phyloP scores from a whole-genome alignment of 1,140 invertebrate genomes.

The Papilio machaon region DNA sequence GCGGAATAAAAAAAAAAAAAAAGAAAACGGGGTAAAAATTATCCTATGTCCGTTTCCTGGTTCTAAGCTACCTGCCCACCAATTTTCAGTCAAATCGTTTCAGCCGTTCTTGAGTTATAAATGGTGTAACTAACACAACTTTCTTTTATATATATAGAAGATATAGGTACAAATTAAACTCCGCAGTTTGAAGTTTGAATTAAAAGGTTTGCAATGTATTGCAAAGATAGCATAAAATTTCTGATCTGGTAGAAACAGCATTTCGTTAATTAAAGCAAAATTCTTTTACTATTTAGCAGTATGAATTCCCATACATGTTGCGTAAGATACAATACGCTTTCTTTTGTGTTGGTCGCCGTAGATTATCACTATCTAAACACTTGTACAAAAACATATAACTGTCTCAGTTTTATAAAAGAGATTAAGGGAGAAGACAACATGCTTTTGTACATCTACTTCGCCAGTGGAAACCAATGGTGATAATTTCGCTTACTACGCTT shows the following conservation, averaged over 20 bases:
- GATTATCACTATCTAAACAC: not conserved
- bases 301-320: constrained; percentile 7
- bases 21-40: too few species aligned
- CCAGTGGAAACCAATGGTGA: not conserved
- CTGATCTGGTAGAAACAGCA: not conserved
- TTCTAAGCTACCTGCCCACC: too few species aligned
- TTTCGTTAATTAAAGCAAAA: constrained; percentile 20
- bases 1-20: too few species aligned
- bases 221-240: not conserved
- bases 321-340: constrained; percentile 10
- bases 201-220: not conserved
- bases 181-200: not conserved
- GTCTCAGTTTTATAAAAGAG: not conserved
- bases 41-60: too few species aligned
- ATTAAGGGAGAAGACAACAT: not conserved
- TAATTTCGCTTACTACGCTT: not conserved
- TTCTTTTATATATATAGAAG: too few species aligned
- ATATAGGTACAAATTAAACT: not conserved
- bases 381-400: not conserved
- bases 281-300: not conserved
- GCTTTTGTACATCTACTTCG: not conserved
- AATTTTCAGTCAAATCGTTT: too few species aligned
- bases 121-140: too few species aligned
- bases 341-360: not conserved
- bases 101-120: too few species aligned